Evolutionary conservation across 1,140 invertebrate species (phyloP), one percentile per base, ranked within the genome.

Genomic region (Drosophila chauvacae): DNA sequence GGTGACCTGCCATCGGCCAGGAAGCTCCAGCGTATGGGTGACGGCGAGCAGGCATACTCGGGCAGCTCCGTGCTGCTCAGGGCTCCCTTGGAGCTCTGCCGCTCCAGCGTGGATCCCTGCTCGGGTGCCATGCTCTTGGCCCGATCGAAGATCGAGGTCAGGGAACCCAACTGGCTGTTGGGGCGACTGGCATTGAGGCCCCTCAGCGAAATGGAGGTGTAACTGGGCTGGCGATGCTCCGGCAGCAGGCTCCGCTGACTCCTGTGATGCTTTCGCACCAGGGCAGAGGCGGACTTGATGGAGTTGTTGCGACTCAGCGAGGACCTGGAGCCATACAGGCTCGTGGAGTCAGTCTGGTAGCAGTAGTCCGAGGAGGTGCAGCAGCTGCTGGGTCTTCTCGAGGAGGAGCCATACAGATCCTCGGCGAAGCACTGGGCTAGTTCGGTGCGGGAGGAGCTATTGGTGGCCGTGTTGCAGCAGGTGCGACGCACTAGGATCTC

Each of bases 11-110:
- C 91, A 35, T 91, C 91, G 42, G 91, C 91, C 9, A 92, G 70
- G 30, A 92, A 92, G n/a, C 91, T 92, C 91, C 91, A 92, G 35
- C 91, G 90, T 16, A 92, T 92, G 41, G 91, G 91, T 16, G 91
- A 92, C 0, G 91, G 91, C 3, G 91, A 92, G 51, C 91, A 92
- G 23, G 91, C 91, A 47, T 92, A 92, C 18, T 92, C 91, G 7
- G 91, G 91, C 57, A 92, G 61, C n/a, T 91, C 91, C 3, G 48
- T 47, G 42, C 91, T 91, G 41, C 86, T 91, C 28, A 91, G 30
- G 0, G 87, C 91, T 16, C 88, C 91, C 59, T 91, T 90, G 14
- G 74, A 90, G 39, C 80, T 90, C 33, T 92, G 91, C 1, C 91
- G 74, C 58, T 92, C 91, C 42, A 92, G 65, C 0, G 91, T 91